A percentile compares a stretch with the other conserved stretches of the same genome.
Evolutionary conservation across 2,888 invertebrate species (phyloP).

Genomic region (Pristionchus exspectatus): DNA sequence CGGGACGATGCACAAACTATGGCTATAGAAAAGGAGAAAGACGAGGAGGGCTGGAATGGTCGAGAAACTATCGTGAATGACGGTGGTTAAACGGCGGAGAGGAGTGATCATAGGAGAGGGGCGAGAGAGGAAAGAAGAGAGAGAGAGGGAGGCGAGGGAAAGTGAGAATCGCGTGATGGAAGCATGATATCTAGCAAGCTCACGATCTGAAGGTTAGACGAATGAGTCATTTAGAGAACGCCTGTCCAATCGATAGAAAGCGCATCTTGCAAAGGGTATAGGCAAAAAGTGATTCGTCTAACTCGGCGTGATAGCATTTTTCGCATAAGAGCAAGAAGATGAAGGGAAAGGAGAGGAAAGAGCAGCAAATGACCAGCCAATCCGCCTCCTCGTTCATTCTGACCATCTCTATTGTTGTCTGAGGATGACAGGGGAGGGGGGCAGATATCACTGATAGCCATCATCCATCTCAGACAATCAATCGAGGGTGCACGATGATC

Average conservation of each 20-base stretch:
- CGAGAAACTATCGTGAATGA: constrained; percentile 32
- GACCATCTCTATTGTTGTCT: neutral
- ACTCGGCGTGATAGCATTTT: constrained; percentile 4
- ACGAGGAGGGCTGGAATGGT: neutral
- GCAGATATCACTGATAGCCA: neutral
- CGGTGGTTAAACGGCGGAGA: neutral
- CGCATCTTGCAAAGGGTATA: neutral
- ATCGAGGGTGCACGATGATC: neutral
- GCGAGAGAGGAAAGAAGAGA: neutral
- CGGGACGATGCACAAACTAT: constrained; percentile 30
- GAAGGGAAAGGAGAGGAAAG: neutral
- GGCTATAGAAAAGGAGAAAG: neutral
- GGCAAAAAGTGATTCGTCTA: neutral
- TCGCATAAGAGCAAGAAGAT: neutral
- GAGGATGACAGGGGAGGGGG: neutral
- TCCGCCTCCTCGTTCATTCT: neutral
- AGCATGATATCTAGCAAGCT: neutral
- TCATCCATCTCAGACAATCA: neutral
- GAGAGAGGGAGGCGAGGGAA: constrained; percentile 11
- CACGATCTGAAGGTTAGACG: neutral
- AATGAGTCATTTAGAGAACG: neutral
- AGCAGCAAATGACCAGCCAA: neutral
- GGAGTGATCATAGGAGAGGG: neutral
- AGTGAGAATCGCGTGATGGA: constrained; percentile 12
- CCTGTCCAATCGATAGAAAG: neutral